Percentiles rank a stretch among this genome's conserved stretches.
phyloP scores from a whole-genome alignment of 2,797 vertebrate genomes.

The Rhynchonycteris naso region DNA sequence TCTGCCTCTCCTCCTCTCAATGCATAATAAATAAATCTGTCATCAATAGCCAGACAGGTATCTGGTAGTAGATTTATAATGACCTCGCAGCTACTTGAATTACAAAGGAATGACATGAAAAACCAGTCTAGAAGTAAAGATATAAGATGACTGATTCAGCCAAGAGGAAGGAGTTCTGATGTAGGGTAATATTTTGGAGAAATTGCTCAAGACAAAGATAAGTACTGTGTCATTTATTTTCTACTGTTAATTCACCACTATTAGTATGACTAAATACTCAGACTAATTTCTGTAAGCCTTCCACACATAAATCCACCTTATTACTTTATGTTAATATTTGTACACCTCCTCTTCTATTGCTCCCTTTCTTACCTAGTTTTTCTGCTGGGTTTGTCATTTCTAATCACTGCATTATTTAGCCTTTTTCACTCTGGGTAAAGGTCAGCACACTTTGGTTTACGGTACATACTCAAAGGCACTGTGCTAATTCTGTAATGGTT shows the following conservation, averaged over 20 bases:
- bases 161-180: not conserved
- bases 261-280: not conserved
- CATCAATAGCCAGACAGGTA: not conserved
- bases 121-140: not conserved
- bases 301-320: not conserved
- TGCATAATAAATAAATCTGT: not conserved
- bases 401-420: not conserved
- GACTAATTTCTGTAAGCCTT: not conserved
- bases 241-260: not conserved
- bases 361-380: not conserved
- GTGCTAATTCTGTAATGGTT: not conserved
- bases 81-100: not conserved
- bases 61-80: not conserved
- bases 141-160: not conserved
- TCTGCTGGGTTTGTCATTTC: not conserved
- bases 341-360: not conserved
- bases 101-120: conserved; percentile 13
- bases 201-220: conserved; percentile 20
- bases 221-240: not conserved
- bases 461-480: not conserved
- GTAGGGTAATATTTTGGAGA: not conserved
- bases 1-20: no score
- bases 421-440: not conserved
- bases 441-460: not conserved
- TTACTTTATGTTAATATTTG: not conserved